phyloP scores from a whole-genome alignment of 1,140 invertebrate species.

The fruit fly (Drosophila melanogaster) region Release_6_plus_ISO1_MT NT_033777.3:31086501-31087000 shows the following conservation, averaged over 20 bases:
- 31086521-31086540: constrained; percentile 1
- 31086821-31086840: constrained; percentile 74
- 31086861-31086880: constrained; percentile 6
- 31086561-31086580: constrained; percentile 21
- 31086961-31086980: constrained; percentile 24
- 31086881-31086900: constrained; percentile 5
- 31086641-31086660: constrained; percentile 1
- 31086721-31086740: constrained; percentile 41
- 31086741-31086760: constrained; percentile 52
- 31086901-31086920: constrained; percentile 18
- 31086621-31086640: constrained; percentile 47
- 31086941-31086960: constrained; percentile 43
- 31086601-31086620: constrained; percentile 39
- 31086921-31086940: constrained; percentile 45
- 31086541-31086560: constrained; percentile 24
- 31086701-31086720: constrained; percentile 3
- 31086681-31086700: constrained; percentile 9
- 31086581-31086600: constrained; percentile 33
- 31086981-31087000: constrained; percentile 8
- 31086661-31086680: neutral
- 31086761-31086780: constrained; percentile 57
- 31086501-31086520: neutral
- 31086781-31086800: constrained; percentile 29
- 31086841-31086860: constrained; percentile 54
- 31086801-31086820: constrained; percentile 28